A percentile compares a stretch with the other conserved stretches of the same genome.
Evolutionary conservation across 2,113 vertebrate species (phyloP).

Genomic region (Rhombomys opimus): DNA sequence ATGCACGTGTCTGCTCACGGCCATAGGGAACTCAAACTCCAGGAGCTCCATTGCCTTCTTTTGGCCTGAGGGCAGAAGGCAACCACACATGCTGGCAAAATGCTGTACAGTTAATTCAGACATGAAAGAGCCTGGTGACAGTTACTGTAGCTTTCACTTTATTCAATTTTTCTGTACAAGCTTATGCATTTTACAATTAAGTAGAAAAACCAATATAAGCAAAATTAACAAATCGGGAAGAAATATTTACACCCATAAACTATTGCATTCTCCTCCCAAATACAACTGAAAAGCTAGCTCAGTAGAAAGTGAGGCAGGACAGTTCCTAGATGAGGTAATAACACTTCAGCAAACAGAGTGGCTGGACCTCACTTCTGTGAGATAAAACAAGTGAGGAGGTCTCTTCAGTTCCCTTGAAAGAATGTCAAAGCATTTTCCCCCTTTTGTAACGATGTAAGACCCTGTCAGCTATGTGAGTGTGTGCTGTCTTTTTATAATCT

Average conservation of each 20-base stretch:
- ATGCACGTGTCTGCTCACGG: neutral
- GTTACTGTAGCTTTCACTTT: neutral
- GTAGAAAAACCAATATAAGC: neutral
- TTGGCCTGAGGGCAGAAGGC: neutral
- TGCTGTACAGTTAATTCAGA: neutral
- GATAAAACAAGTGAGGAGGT: neutral
- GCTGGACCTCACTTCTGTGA: neutral
- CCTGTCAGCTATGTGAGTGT: neutral
- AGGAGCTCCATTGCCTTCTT: neutral
- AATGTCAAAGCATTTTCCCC: neutral
- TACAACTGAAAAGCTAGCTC: neutral
- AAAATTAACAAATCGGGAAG: neutral
- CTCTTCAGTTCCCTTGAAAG: neutral
- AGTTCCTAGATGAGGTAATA: neutral
- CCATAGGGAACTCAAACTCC: neutral
- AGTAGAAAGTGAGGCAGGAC: neutral
- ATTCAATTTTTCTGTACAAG: neutral
- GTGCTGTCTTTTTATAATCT: too few relatives aligned
- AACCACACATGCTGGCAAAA: neutral
- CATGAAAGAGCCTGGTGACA: neutral
- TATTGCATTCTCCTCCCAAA: neutral
- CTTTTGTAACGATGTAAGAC: neutral
- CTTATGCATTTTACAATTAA: constrained; percentile 21
- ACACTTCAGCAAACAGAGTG: neutral
- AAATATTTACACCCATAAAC: constrained; percentile 46